Conservation (phyloP, 2,888 invertebrate genomes). For the Noctuana brunneofusca region DNA sequence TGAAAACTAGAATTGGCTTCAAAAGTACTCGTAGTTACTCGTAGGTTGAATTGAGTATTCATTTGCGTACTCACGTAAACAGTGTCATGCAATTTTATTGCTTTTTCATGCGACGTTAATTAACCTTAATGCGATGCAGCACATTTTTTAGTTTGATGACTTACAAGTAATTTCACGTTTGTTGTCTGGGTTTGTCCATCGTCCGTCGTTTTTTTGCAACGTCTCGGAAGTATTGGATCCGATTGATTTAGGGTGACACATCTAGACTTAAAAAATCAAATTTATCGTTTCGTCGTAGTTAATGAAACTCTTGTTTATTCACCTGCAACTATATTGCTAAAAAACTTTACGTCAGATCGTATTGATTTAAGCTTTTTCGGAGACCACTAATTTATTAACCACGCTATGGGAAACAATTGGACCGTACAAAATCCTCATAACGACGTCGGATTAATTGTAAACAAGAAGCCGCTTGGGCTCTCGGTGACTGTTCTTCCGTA, state of each 20-base stretch:
- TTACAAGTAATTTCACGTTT: slow-evolving; percentile 13
- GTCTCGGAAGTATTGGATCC: slow-evolving; percentile 1
- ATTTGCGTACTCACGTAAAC: not conserved
- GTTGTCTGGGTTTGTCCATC: slow-evolving; percentile 15
- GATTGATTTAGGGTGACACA: slow-evolving; percentile 10
- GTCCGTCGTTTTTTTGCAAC: slow-evolving; percentile 1
- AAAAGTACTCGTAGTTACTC: not conserved
- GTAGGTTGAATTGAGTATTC: not conserved
- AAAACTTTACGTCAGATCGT: not conserved
- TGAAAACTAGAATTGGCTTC: not conserved
- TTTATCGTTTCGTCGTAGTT: not conserved
- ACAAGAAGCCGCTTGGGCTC: slow-evolving; percentile 12
- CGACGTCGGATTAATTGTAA: slow-evolving; percentile 16
- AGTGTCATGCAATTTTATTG: not conserved
- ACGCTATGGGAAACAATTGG: slow-evolving; percentile 19
- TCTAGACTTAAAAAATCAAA: not conserved
- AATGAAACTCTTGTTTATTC: not conserved
- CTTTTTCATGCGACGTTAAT: slow-evolving; percentile 14
- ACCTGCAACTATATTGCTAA: not conserved
- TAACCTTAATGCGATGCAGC: slow-evolving; percentile 16
- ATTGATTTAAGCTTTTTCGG: slow-evolving; percentile 3
- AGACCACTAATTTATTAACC: slow-evolving; percentile 9
- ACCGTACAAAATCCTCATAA: slow-evolving; percentile 16
- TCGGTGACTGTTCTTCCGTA: slow-evolving; percentile 39
- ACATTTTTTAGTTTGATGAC: slow-evolving; percentile 10